Percentiles rank a stretch among this genome's conserved stretches.
phyloP scores from a whole-genome alignment of 1,140 invertebrate genomes.

The Brachionus koreanus region DNA sequence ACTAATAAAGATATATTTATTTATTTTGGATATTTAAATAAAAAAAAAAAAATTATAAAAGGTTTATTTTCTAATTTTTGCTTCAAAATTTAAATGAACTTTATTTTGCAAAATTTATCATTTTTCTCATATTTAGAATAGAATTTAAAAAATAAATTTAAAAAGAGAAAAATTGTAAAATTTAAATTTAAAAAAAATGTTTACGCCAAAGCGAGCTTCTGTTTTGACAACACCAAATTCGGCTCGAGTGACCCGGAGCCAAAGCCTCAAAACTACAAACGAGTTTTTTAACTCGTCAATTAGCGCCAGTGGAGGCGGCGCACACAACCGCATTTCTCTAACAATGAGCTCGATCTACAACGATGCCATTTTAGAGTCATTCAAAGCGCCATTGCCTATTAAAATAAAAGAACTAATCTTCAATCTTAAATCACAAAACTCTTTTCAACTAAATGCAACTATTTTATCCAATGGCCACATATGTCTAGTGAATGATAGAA shows the following conservation, averaged over 20 bases:
- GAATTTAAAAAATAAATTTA: not conserved
- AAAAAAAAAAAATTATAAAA: no score
- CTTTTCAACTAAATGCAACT: not conserved
- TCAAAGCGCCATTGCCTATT: slow-evolving; percentile 18
- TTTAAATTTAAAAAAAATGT: slow-evolving; percentile 12
- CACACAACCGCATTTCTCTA: slow-evolving; percentile 7
- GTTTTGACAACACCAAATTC: not conserved
- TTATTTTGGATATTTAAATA: no score
- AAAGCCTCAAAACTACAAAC: slow-evolving; percentile 25
- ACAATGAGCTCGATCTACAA: slow-evolving; percentile 28
- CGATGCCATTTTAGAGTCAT: slow-evolving; percentile 39
- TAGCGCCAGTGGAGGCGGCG: not conserved
- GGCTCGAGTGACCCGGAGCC: slow-evolving; percentile 6
- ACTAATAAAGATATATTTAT: no score
- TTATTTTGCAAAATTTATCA: not conserved
- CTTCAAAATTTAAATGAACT: not conserved
- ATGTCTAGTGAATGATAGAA: slow-evolving; percentile 23
- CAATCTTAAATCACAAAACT: slow-evolving; percentile 23
- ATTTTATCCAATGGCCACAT: slow-evolving; percentile 39
- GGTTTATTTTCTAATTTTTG: not conserved
- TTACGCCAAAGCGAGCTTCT: slow-evolving; percentile 25
- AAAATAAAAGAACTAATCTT: slow-evolving; percentile 43
- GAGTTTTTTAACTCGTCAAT: slow-evolving; percentile 24
- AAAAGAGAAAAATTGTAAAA: not conserved
- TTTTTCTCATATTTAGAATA: not conserved